phyloP scores from a whole-genome alignment of 2,797 vertebrate species.

The Vespertilio murinus region DNA sequence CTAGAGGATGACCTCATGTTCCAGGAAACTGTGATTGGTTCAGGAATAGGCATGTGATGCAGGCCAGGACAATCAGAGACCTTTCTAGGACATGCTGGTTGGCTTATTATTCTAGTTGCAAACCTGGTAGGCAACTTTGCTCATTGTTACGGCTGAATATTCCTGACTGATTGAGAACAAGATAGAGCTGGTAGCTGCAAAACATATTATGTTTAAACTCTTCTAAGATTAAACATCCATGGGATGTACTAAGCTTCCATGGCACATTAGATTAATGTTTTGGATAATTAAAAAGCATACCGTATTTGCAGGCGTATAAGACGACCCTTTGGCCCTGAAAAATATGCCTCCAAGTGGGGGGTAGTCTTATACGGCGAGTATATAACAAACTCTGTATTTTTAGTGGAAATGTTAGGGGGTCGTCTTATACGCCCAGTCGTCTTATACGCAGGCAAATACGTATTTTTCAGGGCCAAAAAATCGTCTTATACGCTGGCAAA shows the following conservation, averaged over 20 bases:
- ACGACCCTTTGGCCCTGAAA: too few species aligned
- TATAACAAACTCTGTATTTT: too few species aligned
- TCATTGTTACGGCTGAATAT: background rate
- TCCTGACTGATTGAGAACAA: background rate
- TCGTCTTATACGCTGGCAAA: too few species aligned
- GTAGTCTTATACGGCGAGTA: too few species aligned
- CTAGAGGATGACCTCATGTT: background rate
- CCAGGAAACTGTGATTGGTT: background rate
- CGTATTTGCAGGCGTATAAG: too few species aligned
- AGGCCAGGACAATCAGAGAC: background rate
- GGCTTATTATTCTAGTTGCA: background rate
- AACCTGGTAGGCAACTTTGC: background rate
- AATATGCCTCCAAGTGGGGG: too few species aligned
- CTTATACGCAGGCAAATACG: too few species aligned
- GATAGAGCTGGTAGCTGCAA: background rate
- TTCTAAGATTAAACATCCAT: background rate
- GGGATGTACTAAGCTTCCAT: background rate
- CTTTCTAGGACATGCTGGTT: background rate
- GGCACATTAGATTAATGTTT: background rate
- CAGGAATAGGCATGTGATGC: background rate
- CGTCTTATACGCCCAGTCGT: too few species aligned
- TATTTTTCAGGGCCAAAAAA: too few species aligned
- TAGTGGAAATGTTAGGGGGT: too few species aligned
- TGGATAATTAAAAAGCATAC: background rate
- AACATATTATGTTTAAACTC: background rate